Conservation (phyloP, 1,140 invertebrate genomes). For the Philopotamus ludificatus region DNA sequence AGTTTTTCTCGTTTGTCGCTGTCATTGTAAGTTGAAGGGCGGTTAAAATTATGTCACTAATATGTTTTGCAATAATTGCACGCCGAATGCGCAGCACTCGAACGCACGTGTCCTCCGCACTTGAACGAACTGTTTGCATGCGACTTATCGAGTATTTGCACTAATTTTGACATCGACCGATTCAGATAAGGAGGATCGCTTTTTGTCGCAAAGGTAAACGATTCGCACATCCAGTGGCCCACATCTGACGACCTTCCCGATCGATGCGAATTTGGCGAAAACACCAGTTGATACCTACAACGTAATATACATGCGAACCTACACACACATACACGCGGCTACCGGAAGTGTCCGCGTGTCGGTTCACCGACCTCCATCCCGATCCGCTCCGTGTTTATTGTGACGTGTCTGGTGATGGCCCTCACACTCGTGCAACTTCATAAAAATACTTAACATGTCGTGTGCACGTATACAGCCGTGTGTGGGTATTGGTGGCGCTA, state of each 20-base stretch:
- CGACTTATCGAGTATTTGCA: too few species aligned
- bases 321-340: too few species aligned
- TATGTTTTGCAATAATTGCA: background rate
- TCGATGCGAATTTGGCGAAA: background rate
- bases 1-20: constrained; percentile 26
- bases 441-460: background rate
- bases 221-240: too few species aligned
- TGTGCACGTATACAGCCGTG: background rate
- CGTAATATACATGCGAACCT: too few species aligned
- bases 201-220: too few species aligned
- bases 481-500: background rate
- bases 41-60: constrained; percentile 23
- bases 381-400: constrained; percentile 9
- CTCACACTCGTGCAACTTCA: background rate
- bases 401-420: background rate
- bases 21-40: constrained; percentile 28
- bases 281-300: constrained; percentile 13
- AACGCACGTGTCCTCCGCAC: too few species aligned
- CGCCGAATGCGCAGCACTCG: background rate
- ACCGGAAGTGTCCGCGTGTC: too few species aligned
- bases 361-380: too few species aligned
- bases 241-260: too few species aligned
- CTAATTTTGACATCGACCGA: too few species aligned
- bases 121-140: background rate
- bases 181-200: too few species aligned